Percentiles rank a stretch among this genome's conserved stretches.
These are phyloP conservation scores for Nemotelus nigrinus DNA, from an alignment of 2,888 invertebrate species.

Conservation along the genomic window DNA sequence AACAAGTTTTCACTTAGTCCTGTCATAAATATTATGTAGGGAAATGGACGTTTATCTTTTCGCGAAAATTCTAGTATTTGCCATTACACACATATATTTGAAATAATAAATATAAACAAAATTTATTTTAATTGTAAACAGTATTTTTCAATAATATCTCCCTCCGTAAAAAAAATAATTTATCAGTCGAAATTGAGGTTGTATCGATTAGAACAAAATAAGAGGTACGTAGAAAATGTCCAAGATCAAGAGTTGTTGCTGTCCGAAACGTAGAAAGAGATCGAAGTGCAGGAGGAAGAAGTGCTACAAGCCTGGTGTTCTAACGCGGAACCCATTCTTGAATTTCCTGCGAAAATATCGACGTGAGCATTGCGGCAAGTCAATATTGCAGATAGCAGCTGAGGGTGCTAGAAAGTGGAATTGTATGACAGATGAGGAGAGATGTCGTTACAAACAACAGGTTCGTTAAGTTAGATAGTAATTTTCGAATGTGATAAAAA, in stretches of 20 bases:
- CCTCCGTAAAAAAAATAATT: background rate
- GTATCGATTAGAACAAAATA: background rate
- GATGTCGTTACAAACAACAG: constrained; percentile 45
- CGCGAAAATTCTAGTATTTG: constrained; percentile 16
- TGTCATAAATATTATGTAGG: constrained; percentile 11
- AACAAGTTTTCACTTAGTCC: background rate
- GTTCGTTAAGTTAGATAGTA: background rate
- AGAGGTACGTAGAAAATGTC: background rate
- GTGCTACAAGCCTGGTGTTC: constrained; percentile 46
- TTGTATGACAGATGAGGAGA: constrained; percentile 47
- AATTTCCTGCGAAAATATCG: constrained; percentile 52
- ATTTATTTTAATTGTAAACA: background rate
- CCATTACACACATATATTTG: background rate
- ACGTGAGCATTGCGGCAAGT: constrained; percentile 46
- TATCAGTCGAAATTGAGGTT: background rate
- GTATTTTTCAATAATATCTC: background rate
- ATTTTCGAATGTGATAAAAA: too few relatives aligned
- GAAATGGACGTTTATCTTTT: constrained; percentile 7
- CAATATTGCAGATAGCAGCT: constrained; percentile 48
- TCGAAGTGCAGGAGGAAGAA: constrained; percentile 9
- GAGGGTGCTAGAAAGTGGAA: constrained; percentile 52
- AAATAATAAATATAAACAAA: background rate
- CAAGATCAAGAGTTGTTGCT: background rate
- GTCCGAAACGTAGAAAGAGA: background rate
- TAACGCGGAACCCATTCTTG: constrained; percentile 52